Evolutionary conservation across 2,888 invertebrate species (phyloP), one percentile per base, ranked within the genome.

Genomic region (Fragum fragum): DNA sequence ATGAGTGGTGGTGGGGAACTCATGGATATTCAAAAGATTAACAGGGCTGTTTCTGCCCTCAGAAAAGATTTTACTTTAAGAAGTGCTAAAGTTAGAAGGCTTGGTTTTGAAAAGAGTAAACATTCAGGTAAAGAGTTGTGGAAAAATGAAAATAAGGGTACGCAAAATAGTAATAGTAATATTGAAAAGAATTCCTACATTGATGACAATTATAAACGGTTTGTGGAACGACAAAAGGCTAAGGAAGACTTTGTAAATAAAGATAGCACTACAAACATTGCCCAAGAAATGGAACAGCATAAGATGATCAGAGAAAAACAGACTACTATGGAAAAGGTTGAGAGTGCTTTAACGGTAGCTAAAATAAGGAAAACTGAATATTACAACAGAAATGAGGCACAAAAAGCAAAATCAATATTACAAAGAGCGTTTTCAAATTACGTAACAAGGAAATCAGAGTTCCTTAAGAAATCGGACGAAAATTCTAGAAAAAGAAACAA

Each of bases 1-100:
- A 39, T 82, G 26, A 80, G 82, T 76, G 85, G 82, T 72, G 82
- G 82, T 32, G 76, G 76, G 16, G 85, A 85, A 21, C 68, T 85
- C 2, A 78, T 85, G 29, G 85, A 85, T 71, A 85, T 85, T 14
- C 69, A 36, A 26, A 77, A 85, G 36, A 71, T 85, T 32, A 76
- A 85, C 70, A 77, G 82, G 70, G 85, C 79, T 57, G 82, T 85
- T n/a, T 85, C 85, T 47, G 85, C 85, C 16, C 39, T 85, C n/a
- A 82, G 74, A 61, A 85, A 78, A 70, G 85, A 85, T 42, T 85
- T 85, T 32, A 68, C 53, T 29, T 59, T 80, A 14, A 70, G 80
- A n/a, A 85, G 85, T 80, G 80, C 77, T 1, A 85, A 85, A 61
- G 75, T 82, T 9, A 72, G 85, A 59, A 71, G 85, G 42, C 76